These are phyloP conservation scores for Baccha elongata DNA, from an alignment of 2,888 invertebrate genomes.

Conservation along the genomic window DNA sequence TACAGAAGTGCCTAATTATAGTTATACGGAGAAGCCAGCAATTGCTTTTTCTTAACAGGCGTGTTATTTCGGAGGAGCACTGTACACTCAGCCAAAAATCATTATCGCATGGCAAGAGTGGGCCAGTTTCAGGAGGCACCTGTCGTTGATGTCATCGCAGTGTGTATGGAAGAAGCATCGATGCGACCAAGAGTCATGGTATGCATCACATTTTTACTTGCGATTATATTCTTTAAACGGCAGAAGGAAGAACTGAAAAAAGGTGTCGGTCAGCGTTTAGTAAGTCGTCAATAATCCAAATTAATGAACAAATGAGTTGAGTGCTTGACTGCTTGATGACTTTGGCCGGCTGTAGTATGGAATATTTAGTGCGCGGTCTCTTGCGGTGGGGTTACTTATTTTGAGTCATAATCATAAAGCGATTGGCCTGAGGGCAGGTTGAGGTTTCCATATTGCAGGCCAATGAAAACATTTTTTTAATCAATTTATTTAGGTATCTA, in stretches of 20 bases:
- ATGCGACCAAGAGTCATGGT: conserved; percentile 25
- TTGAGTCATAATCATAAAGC: conserved; percentile 60
- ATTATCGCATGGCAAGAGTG: conserved; percentile 54
- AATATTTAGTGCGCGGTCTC: not conserved
- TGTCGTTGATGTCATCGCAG: conserved; percentile 59
- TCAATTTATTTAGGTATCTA: conserved; percentile 45
- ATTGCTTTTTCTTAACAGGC: conserved; percentile 69
- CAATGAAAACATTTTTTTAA: conserved; percentile 46
- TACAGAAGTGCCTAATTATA: conserved; percentile 68
- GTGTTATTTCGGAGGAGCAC: conserved; percentile 61
- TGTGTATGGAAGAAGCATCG: conserved; percentile 6
- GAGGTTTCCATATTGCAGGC: conserved; percentile 15
- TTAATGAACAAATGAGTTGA: conserved; percentile 65
- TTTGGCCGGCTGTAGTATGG: conserved; percentile 23
- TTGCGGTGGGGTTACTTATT: conserved; percentile 45
- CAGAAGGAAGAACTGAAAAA: conserved; percentile 32
- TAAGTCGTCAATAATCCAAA: conserved; percentile 72
- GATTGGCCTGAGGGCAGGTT: conserved; percentile 18
- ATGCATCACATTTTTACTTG: not conserved
- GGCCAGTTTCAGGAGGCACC: conserved; percentile 63
- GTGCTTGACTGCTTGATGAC: conserved; percentile 46
- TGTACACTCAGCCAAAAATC: conserved; percentile 21
- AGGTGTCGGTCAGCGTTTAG: conserved; percentile 71
- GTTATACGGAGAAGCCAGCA: conserved; percentile 44
- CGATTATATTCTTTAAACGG: not conserved